Evolutionary conservation across 2,888 invertebrate species (phyloP), one percentile per base, ranked within the genome.

Genomic region (Catocala nupta): DNA sequence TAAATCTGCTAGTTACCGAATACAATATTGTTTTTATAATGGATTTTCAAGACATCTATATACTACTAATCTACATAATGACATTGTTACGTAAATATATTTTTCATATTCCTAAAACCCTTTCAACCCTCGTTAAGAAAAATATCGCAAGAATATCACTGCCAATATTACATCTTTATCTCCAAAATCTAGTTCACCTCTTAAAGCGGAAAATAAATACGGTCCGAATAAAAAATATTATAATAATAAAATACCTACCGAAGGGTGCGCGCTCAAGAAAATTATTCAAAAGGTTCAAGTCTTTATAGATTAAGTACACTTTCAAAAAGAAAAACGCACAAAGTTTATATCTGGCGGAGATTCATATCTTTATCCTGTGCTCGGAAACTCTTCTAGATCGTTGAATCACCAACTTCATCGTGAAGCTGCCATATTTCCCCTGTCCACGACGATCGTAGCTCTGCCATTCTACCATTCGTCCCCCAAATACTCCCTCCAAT

Each of bases 241-340:
- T 39, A 51, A 59, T 47, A 63, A 65, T 59, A 63, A 63, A 44
- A 62, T 49, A 9, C 13, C 8, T 1, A 51, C 36, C 43, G 45
- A 52, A 59, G 56, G 51, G 63, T 66, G 63, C 42, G 49, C 65
- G 51, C 61, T 63, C 25, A 57, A 50, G 52, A 51, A 78, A 65
- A 68, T 75, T 72, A 78, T 75, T 78, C 76, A 68, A 71, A 75
- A 72, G 78, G 48, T 64, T 59, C 55, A 59, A 63, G 56, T 66
- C 61, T 57, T 59, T 53, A 63, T 65, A 65, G 75, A 71, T 74
- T 60, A 71, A 61, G 63, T 56, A 69, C 49, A 70, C 53, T 73
- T 66, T 64, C 12, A 63, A 69, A 71, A 66, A 62, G 59, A 55
- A 74, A 70, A 63, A 9, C 65, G 68, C 39, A 0, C 62, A 61